phyloP scores from a whole-genome alignment of 2,797 vertebrate genomes.

The Phataginus tricuspis region DNA sequence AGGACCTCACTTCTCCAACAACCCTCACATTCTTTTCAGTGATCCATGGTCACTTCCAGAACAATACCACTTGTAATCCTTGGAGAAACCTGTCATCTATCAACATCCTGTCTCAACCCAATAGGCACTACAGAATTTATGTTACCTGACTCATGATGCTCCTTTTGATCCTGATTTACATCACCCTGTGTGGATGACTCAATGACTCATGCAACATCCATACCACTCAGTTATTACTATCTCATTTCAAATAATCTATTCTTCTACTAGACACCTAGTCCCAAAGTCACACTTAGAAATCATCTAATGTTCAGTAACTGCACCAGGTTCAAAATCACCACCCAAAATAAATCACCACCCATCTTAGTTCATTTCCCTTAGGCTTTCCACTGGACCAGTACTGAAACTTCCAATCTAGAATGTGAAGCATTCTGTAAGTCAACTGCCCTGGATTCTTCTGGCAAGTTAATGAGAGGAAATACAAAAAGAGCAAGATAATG shows the following conservation, averaged over 20 bases:
- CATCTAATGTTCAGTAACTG: neutral
- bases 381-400: neutral
- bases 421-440: neutral
- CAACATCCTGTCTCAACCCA: neutral
- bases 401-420: neutral
- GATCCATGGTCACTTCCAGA: neutral
- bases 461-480: neutral
- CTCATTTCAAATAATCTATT: neutral
- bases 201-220: neutral
- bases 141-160: neutral
- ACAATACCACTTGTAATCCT: neutral
- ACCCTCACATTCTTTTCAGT: neutral
- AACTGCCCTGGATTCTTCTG: neutral
- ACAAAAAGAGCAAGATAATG: neutral
- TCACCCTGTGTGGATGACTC: neutral
- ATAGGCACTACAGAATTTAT: neutral
- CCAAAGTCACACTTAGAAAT: neutral
- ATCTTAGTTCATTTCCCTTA: neutral
- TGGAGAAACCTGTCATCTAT: neutral
- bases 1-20: neutral
- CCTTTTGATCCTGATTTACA: neutral
- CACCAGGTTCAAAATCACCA: neutral
- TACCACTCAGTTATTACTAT: neutral
- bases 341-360: neutral
- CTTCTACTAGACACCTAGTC: neutral